A percentile compares a stretch with the other conserved stretches of the same genome.
Evolutionary conservation across 1,140 invertebrate genomes (phyloP).

Genomic region (Trichogramma pretiosum): DNA sequence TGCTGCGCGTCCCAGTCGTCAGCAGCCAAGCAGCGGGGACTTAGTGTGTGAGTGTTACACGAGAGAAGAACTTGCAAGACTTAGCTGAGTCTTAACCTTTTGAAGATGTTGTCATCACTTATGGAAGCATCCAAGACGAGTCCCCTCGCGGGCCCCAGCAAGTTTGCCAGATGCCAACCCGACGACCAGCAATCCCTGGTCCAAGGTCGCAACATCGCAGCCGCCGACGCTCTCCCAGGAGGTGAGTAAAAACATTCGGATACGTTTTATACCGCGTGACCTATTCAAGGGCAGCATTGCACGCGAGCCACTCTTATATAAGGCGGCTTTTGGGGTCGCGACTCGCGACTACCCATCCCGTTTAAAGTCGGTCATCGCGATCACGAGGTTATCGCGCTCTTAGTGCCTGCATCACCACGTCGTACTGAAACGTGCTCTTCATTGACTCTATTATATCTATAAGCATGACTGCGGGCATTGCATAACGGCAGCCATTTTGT

Average conservation of each 20-base stretch:
- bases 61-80: too few species aligned
- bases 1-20: too few species aligned
- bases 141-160: conserved; percentile 60
- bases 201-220: conserved; percentile 51
- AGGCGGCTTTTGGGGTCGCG: too few species aligned
- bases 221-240: conserved; percentile 46
- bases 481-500: conserved; percentile 40
- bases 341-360: too few species aligned
- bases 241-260: conserved; percentile 39
- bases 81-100: too few species aligned
- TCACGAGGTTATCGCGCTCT: background rate
- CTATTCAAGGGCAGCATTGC: background rate
- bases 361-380: too few species aligned
- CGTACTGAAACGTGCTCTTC: background rate
- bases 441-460: background rate
- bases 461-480: conserved; percentile 18
- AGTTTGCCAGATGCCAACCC: conserved; percentile 51
- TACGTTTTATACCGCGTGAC: conserved; percentile 15
- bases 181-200: conserved; percentile 41
- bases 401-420: background rate
- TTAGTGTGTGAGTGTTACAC: too few species aligned
- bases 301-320: background rate
- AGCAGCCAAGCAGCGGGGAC: too few species aligned
- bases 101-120: conserved; percentile 67
- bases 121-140: conserved; percentile 65